Evolutionary conservation across 2,888 invertebrate genomes (phyloP), one percentile per base, ranked within the genome.

Genomic region (Ditula angustiorana): DNA sequence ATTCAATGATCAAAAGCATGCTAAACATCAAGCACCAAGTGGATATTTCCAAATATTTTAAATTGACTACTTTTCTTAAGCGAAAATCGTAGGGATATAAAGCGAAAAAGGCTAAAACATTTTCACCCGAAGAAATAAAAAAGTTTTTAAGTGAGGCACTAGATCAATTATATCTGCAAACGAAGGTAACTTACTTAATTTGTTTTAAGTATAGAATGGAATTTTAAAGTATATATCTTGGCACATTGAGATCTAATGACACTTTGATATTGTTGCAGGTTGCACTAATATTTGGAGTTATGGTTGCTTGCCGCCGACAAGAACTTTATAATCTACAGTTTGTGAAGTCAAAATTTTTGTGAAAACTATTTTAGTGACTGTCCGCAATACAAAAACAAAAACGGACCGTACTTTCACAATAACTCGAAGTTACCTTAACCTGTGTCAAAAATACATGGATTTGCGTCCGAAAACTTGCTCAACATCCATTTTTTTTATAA

Each of bases 361-460:
- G 33, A 1, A 7, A 33, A n/a, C 33, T n/a, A 33, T 21, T 33
- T 11, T 52, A n/a, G 30, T 37, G 5, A 53, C 53, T 35, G 24
- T 53, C 2, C 37, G 30, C 11, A 50, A 53, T n/a, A 53, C 35
- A 5, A 52, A 37, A 53, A 53, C 23, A 8, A 37, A 53, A 13
- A 53, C 53, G 1, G n/a, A 23, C 13, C 53, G 53, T 8, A 53
- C 33, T 21, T 53, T 53, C 5, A 53, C 21, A n/a, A 7, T 53
- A 53, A 37, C 24, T 19, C 24, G 24, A n/a, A 13, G 0, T 13
- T 37, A 16, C 30, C 5, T 2, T 23, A 37, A 53, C 5, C 5
- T 53, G 7, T 37, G 37, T 53, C 35, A 24, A 23, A 53, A 53
- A 37, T 53, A 53, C 37, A 37, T 52, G n/a, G 52, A 52, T 7